Base-by-base conservation (phyloP, 2,113 vertebrate species). In the Lathamus discolor region DNA sequence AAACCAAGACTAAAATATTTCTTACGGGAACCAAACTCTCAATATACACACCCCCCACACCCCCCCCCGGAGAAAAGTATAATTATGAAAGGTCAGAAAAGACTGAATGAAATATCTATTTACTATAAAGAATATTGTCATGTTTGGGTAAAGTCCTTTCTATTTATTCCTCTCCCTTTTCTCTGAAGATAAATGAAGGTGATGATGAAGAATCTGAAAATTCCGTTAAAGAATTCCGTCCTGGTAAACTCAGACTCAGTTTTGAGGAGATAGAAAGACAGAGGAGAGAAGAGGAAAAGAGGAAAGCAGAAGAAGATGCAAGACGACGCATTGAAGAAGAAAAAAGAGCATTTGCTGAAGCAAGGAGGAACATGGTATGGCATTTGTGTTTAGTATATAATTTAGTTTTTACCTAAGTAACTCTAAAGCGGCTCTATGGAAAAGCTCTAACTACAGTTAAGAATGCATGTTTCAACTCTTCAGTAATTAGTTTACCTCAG, bases 251-350 rank as follows among this genome's bases (percentile, higher is more conserved):
- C 63, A 98, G 98, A 90, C 97, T 99, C 96, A 99, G 99, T 97
- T 99, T 99, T 95, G 99, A 99, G 95, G 99, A 99, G 96, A 92
- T 99, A 62, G 99, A 99, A 97, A 98, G 98, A 94, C 99, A 99
- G 89, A 98, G 99, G 69, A 98, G 98, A 74, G 98, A 99, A 96
- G 98, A 98, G 16, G 98, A 98, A 79, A 99, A 98, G 81, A 98
- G 98, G 81, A 99, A 97, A 96, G 98, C 98, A 63, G 99, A 99
- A 93, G 98, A 98, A 63, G 99, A 99, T 80, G 98, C 99, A 62
- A 98, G 98, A 84, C 98, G 96, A 95, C 98, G 99, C 75, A 99
- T 99, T 92, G 98, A 99, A 90, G 99, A 99, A 80, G 99, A 99
- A 96, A 99, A 98, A 94, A 98, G 95, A 96, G 99, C 99, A 62